phyloP scores from a whole-genome alignment of 2,113 vertebrate species.

The Podarcis raffonei region DNA sequence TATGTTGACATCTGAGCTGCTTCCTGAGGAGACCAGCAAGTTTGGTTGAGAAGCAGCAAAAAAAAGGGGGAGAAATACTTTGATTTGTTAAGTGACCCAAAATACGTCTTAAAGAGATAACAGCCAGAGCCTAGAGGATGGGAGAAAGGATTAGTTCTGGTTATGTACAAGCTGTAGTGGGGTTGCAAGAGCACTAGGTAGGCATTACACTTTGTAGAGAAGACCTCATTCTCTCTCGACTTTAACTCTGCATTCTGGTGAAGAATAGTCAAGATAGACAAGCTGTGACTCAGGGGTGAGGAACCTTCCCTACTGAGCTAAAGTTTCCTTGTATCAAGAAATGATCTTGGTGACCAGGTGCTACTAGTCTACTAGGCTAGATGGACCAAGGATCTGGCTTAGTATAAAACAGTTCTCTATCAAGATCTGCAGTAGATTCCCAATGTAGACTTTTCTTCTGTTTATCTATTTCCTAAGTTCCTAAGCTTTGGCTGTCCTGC shows the following conservation, averaged over 20 bases:
- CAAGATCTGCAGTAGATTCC: not conserved
- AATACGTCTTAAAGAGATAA: not conserved
- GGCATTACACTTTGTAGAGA: not conserved
- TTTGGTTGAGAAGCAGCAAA: not conserved
- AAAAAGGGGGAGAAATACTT: constrained; percentile 1
- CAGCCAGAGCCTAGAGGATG: not conserved
- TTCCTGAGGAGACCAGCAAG: constrained; percentile 20
- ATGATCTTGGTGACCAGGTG: not conserved
- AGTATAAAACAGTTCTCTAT: not conserved
- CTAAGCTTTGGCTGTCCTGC: not conserved
- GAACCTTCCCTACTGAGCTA: no score
- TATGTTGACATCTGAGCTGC: not conserved
- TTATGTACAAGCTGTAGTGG: not conserved
- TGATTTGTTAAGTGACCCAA: not conserved
- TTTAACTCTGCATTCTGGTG: not conserved
- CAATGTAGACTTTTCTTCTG: not conserved
- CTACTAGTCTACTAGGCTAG: not conserved
- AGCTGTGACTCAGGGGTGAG: no score
- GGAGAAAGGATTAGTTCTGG: not conserved
- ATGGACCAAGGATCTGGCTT: not conserved
- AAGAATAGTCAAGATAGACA: not conserved
- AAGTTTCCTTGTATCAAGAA: not conserved
- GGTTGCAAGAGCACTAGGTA: not conserved
- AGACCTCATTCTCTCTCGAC: not conserved
- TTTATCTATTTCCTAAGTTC: not conserved